Percentiles rank a stretch among this genome's conserved stretches.
Evolutionary conservation across 2,797 vertebrate species (phyloP).

Genomic region (Amazona finschi): DNA sequence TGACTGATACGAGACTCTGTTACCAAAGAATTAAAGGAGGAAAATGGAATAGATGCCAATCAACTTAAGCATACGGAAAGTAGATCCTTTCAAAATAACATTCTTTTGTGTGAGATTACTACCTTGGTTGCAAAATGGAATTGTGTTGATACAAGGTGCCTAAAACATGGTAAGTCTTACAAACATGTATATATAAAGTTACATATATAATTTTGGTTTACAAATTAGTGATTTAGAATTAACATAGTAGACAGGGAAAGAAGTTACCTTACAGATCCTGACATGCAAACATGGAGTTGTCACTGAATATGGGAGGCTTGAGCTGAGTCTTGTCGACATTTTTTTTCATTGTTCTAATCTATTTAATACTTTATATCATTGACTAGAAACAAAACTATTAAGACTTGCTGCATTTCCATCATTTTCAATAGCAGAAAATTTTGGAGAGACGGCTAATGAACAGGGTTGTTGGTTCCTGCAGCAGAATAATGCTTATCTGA

Average conservation of each 20-base stretch:
- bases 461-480: neutral
- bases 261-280: neutral
- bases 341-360: neutral
- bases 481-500: neutral
- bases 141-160: neutral
- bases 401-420: neutral
- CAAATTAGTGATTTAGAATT: neutral
- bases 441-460: neutral
- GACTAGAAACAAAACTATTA: neutral
- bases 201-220: neutral
- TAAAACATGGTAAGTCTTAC: neutral
- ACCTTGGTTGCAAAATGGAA: neutral
- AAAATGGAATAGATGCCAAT: neutral
- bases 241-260: neutral
- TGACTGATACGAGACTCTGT: neutral
- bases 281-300: neutral
- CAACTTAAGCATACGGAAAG: neutral
- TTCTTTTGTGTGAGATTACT: slow-evolving; percentile 6
- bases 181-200: neutral
- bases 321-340: neutral
- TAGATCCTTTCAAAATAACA: slow-evolving; percentile 21
- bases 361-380: neutral
- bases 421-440: neutral
- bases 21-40: slow-evolving; percentile 11
- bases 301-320: neutral